Evolutionary conservation across 2,888 invertebrate species (phyloP), one percentile per base, ranked within the genome.

Genomic region (Ophion ellenae): DNA sequence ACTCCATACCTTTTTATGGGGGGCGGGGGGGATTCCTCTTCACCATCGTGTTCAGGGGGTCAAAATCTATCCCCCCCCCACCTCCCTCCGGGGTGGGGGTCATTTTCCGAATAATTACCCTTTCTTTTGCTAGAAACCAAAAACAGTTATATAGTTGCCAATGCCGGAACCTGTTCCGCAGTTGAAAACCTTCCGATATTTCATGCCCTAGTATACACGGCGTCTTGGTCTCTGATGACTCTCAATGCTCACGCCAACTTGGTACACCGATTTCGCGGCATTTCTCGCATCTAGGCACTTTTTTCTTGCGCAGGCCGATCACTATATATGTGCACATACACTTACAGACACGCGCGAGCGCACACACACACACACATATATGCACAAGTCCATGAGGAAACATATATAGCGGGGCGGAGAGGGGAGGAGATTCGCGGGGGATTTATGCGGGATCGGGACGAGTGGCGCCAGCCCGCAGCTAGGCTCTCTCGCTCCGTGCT

Each of bases 401-500:
- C 64, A 79, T 53, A 73, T 24, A 53, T 9, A 53, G 66, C 10
- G 61, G 57, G 9, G 36, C 4, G 45, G 40, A 69, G 67, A 24
- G 66, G 28, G 32, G 28, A 40, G 76, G 78, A 87, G 79, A 53
- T 53, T 84, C 84, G 86, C 87, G 87, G 84, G 90, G 90, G 90
- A 92, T 92, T 92, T 92, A 92, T 91, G 92, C 90, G 89, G 87
- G 89, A 90, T 93, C 92, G 92, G 92, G 74, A 91, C 92, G 92
- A 91, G 90, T 92, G 93, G 92, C 92, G 92, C 91, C 91, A 90
- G 90, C 87, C 89, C 89, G 87, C 87, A 86, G 88, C 89, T 90
- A 90, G 89, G 85, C 88, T 83, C 85, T 79, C 67, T 63, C 86
- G 79, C 75, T 71, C 88, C 90, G 90, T 92, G 92, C 92, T 89